Evolutionary conservation across 2,888 invertebrate genomes (phyloP).

Genomic region (Pristionchus exspectatus): DNA sequence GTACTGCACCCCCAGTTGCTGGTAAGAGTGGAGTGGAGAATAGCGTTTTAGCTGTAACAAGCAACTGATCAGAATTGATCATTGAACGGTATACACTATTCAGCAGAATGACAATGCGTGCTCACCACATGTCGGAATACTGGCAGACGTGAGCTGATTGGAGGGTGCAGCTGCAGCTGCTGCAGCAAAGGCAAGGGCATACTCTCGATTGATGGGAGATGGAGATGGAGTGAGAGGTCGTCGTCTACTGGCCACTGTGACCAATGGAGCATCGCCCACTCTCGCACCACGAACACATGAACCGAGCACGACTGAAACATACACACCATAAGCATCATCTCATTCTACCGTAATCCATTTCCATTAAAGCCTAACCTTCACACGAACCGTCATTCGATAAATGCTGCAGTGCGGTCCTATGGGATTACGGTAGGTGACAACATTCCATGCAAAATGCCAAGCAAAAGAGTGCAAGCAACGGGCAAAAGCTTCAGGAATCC

Average conservation of each 20-base stretch:
- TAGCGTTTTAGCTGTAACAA: neutral
- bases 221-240: neutral
- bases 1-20: neutral
- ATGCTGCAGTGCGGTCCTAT: constrained; percentile 44
- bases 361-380: neutral
- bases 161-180: neutral
- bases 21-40: neutral
- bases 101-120: too few relatives aligned
- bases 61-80: neutral
- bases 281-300: neutral
- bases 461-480: neutral
- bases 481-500: neutral
- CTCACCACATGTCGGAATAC: neutral
- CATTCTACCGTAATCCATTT: neutral
- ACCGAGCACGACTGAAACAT: neutral
- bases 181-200: neutral
- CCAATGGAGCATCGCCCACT: constrained; percentile 30
- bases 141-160: neutral
- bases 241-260: neutral
- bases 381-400: constrained; percentile 48
- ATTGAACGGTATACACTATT: neutral
- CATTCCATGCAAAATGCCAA: neutral
- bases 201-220: neutral
- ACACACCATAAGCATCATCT: neutral
- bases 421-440: constrained; percentile 36